A percentile compares a stretch with the other conserved stretches of the same genome.
Conservation (phyloP, 2,888 invertebrate genomes). For the Lapara coniferarum region DNA sequence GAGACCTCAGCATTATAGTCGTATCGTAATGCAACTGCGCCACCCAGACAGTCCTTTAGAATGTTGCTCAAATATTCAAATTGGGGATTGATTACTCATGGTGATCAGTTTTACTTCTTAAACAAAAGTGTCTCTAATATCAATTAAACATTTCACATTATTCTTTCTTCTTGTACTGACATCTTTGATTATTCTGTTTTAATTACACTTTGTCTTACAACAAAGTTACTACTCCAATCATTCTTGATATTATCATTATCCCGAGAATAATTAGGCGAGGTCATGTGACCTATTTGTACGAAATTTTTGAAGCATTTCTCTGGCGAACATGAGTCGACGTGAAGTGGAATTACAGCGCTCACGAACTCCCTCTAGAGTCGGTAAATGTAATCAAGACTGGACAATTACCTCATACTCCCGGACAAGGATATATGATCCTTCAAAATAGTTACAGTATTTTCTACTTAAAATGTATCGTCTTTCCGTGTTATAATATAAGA, state of each 20-base stretch:
- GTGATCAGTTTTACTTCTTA: no score
- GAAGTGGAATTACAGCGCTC: slow-evolving; percentile 11
- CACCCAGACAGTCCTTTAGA: no score
- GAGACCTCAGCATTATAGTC: no score
- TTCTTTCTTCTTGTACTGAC: no score
- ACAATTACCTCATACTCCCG: not conserved
- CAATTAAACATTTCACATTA: no score
- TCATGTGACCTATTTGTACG: not conserved
- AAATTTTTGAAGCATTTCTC: slow-evolving; percentile 31
- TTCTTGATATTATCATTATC: not conserved
- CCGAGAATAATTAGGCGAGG: not conserved
- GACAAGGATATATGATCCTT: slow-evolving; percentile 8
- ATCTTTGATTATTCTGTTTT: no score
- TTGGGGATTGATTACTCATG: no score
- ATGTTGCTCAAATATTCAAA: no score
- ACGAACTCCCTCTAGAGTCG: not conserved
- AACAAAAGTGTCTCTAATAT: no score
- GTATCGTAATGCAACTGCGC: no score
- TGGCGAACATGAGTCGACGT: slow-evolving; percentile 28
- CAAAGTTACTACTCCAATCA: no score
- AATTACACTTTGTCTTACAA: no score
- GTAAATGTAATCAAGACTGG: slow-evolving; percentile 12
- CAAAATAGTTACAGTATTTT: not conserved
- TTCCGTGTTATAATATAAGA: not conserved
- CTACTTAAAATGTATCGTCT: not conserved